Percentiles rank a stretch among this genome's conserved stretches.
Conservation (phyloP, 2,888 invertebrate genomes). For the Abrostola triplasia region DNA sequence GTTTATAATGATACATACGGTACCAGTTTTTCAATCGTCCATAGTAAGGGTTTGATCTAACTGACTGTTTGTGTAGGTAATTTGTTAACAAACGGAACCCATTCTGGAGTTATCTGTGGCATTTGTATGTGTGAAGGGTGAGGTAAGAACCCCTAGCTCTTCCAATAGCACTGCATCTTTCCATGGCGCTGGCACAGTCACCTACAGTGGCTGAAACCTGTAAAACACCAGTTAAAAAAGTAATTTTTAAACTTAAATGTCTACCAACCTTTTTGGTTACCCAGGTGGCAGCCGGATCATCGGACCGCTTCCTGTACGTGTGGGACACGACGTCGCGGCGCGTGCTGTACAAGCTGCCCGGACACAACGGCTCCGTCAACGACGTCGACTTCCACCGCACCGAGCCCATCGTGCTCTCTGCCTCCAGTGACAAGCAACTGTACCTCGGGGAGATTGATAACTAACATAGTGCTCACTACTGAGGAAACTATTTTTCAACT, state of each 20-base stretch:
- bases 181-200: no score
- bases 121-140: no score
- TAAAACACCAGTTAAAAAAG: no score
- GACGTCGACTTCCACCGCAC: conserved; percentile 98
- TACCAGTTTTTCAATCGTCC: no score
- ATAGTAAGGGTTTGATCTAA: no score
- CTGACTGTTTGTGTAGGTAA: no score
- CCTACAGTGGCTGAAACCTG: no score
- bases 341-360: conserved; percentile 98
- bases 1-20: neutral
- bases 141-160: no score
- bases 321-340: conserved; percentile 98
- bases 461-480: conserved; percentile 32
- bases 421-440: conserved; percentile 98
- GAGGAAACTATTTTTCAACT: neutral
- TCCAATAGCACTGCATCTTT: no score
- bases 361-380: conserved; percentile 99
- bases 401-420: conserved; percentile 97
- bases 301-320: conserved; percentile 98
- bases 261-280: neutral
- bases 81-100: no score
- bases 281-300: conserved; percentile 94
- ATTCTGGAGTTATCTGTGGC: no score
- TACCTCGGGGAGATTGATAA: conserved; percentile 98
- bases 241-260: no score